Conservation (phyloP, 2,797 vertebrate genomes). For the Malurus leucopterus region DNA sequence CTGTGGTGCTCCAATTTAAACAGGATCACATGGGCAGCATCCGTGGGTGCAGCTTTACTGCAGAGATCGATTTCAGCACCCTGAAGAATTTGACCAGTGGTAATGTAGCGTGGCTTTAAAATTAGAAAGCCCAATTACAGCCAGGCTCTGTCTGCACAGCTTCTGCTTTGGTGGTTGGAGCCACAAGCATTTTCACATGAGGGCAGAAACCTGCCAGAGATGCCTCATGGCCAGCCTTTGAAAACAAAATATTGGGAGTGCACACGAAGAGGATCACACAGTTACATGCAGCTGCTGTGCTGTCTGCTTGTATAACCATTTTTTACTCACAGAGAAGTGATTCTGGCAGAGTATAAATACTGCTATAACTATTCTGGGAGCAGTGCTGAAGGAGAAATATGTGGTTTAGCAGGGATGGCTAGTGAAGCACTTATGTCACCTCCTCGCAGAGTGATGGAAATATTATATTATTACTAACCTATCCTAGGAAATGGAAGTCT, state of each 20-base stretch:
- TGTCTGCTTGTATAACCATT: not conserved
- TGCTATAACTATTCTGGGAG: not conserved
- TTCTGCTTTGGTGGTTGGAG: not conserved
- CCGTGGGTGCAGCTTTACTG: not conserved
- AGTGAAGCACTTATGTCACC: constrained; percentile 8
- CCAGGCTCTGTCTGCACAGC: not conserved
- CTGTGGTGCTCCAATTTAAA: constrained; percentile 18
- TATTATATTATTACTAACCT: constrained; percentile 42
- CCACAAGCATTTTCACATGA: not conserved
- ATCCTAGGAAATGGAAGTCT: constrained; percentile 15
- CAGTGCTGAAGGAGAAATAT: constrained; percentile 20
- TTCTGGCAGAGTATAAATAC: constrained; percentile 37
- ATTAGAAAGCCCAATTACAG: constrained; percentile 15
- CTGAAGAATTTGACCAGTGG: not conserved
- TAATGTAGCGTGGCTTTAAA: constrained; percentile 17
- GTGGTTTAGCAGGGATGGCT: constrained; percentile 36
- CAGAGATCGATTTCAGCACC: not conserved
- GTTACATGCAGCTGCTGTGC: not conserved
- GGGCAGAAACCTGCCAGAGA: not conserved
- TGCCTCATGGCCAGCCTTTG: not conserved
- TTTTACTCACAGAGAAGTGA: constrained; percentile 3
- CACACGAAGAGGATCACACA: not conserved
- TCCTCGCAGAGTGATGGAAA: not conserved
- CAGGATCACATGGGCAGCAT: not conserved
- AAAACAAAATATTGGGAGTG: not conserved